Evolutionary conservation across 2,113 vertebrate genomes (phyloP), one percentile per base, ranked within the genome.

Genomic region (Climacteris rufus): DNA sequence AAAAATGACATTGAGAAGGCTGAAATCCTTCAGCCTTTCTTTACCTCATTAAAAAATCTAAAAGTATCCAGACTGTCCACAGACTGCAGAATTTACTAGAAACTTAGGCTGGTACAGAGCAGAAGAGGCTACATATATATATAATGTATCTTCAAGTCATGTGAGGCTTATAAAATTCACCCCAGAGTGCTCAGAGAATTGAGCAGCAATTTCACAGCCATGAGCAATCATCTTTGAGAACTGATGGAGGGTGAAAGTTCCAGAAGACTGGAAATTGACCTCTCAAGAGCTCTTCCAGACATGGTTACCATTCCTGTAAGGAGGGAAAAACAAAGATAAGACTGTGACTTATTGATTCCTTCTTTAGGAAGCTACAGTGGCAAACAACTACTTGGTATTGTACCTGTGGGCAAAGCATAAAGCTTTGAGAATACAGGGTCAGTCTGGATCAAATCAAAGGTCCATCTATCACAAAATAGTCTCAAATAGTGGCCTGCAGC

Each of bases 231-330:
- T 81, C 30, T 89, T n/a, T 77, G 72, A 87, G 77, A 64, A 30
- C 44, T 75, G 64, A 81, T 45, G 64, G 68, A 87, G 15, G 56
- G 50, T 54, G n/a, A 89, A 87, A 89, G 76, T 71, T 93, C 54
- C 93, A 92, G 60, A 86, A 92, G 76, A 81, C 28, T 90, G 86
- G 72, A 83, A 92, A 95, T 90, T 39, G 71, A 86, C 68, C 50
- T 83, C 66, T 92, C 54, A 77, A 80, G 71, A 92, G 68, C 56
- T 86, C 60, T 90, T 81, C 60, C 56, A 90, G 64, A 23, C 80
- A 44, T 25, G 21, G 33, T 50, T 90, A 74, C 60, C 19, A 64
- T 66, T 93, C 39, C 86, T 81, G 33, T 37, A 66, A 83, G 68
- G 35, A 88, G 27, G 14, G 11, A 50, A 74, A 93, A 89, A 54